Evolutionary conservation across 2,113 vertebrate genomes (phyloP).

Genomic region (Chamaetylas fuelleborni): DNA sequence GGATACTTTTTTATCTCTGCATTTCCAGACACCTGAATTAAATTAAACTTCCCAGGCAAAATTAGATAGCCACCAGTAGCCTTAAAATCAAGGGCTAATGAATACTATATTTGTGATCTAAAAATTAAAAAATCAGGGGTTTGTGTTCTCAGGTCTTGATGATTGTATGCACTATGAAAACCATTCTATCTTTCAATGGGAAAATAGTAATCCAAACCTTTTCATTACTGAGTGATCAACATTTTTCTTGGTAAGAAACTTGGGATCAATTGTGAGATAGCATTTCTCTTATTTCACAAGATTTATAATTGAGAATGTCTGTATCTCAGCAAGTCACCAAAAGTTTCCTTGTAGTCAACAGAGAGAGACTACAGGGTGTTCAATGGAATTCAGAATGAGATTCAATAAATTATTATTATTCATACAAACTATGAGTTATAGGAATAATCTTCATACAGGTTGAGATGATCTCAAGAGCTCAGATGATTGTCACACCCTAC

Average conservation of each 20-base stretch:
- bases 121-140: background rate
- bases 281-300: background rate
- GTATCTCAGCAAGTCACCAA: background rate
- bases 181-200: background rate
- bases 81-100: background rate
- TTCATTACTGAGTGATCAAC: background rate
- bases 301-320: background rate
- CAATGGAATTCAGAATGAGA: background rate
- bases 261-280: background rate
- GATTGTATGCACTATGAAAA: background rate
- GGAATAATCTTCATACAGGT: background rate
- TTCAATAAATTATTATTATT: background rate
- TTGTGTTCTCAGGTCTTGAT: background rate
- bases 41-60: background rate
- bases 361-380: background rate
- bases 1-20: background rate
- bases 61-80: background rate
- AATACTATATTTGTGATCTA: background rate
- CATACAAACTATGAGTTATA: background rate
- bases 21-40: background rate
- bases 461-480: background rate
- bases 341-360: background rate
- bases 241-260: background rate
- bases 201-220: background rate
- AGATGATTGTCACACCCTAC: background rate